phyloP scores from a whole-genome alignment of 2,113 vertebrate species.

The Mormoops blainvillei region DNA sequence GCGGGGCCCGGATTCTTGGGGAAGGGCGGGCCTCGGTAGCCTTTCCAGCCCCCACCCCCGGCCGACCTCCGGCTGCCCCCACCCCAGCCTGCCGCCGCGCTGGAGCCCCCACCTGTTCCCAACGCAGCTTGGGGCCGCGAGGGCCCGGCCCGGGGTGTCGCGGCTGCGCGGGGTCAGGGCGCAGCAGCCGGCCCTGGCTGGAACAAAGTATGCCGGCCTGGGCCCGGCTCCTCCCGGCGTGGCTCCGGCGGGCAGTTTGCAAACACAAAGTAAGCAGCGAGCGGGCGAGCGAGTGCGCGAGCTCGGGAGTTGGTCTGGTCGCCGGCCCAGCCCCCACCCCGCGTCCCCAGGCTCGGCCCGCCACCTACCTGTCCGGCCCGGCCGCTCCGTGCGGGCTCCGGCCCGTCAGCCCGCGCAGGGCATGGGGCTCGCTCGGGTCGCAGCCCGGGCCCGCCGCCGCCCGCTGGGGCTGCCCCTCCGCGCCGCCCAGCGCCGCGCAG shows the following conservation, averaged over 20 bases:
- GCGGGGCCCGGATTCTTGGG: constrained; percentile 46
- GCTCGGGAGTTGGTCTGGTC: constrained; percentile 52
- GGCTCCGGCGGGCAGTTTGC: constrained; percentile 71
- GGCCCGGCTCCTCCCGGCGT: constrained; percentile 63
- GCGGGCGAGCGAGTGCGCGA: constrained; percentile 55
- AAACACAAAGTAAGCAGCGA: constrained; percentile 73
- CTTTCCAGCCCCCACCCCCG: neutral
- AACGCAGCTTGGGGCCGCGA: neutral
- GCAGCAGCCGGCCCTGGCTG: constrained; percentile 15
- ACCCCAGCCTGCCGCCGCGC: neutral
- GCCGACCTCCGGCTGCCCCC: constrained; percentile 8
- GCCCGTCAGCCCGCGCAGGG: constrained; percentile 70
- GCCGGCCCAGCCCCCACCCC: constrained; percentile 64
- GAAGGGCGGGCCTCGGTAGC: constrained; percentile 40
- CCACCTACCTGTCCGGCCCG: constrained; percentile 69
- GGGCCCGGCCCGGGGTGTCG: constrained; percentile 5
- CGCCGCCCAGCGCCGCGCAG: constrained; percentile 38
- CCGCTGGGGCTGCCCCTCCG: constrained; percentile 52
- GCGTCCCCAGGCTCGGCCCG: constrained; percentile 31
- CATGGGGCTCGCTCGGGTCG: constrained; percentile 67
- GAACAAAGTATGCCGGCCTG: constrained; percentile 70
- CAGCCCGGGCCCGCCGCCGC: constrained; percentile 65
- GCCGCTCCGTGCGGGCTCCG: constrained; percentile 66
- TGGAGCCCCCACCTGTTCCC: constrained; percentile 72
- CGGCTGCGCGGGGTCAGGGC: constrained; percentile 1